Percentiles rank a stretch among this genome's conserved stretches.
These are phyloP conservation scores for Gymnosoma rotundatum DNA, from an alignment of 2,888 invertebrate species.

Conservation along the genomic window DNA sequence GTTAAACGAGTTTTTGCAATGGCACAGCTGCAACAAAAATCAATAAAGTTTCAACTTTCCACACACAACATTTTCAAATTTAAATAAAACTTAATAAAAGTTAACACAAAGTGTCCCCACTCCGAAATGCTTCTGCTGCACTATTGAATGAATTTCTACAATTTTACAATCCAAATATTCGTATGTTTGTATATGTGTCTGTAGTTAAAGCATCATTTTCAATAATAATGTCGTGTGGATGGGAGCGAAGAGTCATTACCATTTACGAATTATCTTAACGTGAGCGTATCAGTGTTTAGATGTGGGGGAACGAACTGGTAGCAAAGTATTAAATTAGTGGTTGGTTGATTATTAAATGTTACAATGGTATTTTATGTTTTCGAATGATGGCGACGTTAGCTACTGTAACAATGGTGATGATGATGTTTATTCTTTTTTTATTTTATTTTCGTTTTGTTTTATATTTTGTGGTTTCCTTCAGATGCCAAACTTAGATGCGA, in stretches of 20 bases:
- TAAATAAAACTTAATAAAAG: conserved; percentile 24
- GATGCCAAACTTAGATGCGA: conserved; percentile 48
- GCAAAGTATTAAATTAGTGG: conserved; percentile 37
- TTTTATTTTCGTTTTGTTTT: conserved; percentile 38
- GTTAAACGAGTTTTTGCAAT: not conserved
- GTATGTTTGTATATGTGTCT: not conserved
- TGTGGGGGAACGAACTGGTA: not conserved
- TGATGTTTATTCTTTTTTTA: conserved; percentile 40
- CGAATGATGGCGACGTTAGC: conserved; percentile 37
- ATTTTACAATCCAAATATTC: not conserved
- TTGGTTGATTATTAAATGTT: conserved; percentile 61
- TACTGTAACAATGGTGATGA: conserved; percentile 35
- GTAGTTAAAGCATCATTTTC: not conserved
- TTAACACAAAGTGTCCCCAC: not conserved
- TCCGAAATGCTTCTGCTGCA: too few species aligned
- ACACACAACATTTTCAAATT: conserved; percentile 8
- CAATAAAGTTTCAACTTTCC: conserved; percentile 12
- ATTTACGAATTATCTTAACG: not conserved
- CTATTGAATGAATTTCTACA: too few species aligned
- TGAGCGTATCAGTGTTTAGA: not conserved
- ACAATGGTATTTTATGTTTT: conserved; percentile 58
- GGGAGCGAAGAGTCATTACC: not conserved
- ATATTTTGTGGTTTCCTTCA: conserved; percentile 42
- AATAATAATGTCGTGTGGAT: conserved; percentile 18
- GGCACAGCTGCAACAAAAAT: conserved; percentile 5